A percentile compares a stretch with the other conserved stretches of the same genome.
phyloP scores from a whole-genome alignment of 2,113 vertebrate species.

The Chaetorhynchus papuensis region DNA sequence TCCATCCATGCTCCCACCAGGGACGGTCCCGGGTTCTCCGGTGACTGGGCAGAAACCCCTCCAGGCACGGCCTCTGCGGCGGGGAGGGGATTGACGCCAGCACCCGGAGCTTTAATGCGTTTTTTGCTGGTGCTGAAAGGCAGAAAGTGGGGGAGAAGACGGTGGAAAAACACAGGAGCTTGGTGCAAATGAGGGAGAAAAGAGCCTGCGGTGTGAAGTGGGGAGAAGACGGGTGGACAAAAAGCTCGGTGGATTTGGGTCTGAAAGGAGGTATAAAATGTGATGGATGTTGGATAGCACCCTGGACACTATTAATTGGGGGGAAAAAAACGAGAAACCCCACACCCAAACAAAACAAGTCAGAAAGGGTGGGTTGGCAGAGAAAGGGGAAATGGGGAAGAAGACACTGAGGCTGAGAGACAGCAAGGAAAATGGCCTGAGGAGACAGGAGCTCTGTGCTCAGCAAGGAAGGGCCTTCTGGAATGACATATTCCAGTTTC shows the following conservation, averaged over 20 bases:
- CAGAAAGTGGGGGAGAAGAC: neutral
- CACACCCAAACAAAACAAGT: neutral
- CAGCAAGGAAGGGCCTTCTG: neutral
- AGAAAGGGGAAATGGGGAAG: neutral
- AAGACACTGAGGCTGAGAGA: neutral
- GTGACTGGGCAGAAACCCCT: neutral
- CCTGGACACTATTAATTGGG: neutral
- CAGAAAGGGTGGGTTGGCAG: neutral
- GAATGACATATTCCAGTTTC: neutral
- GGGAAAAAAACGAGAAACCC: rapidly evolving
- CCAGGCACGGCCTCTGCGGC: neutral
- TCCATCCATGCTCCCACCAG: rapidly evolving
- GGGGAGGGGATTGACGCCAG: rapidly evolving
- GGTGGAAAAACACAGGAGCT: neutral
- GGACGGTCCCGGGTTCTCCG: rapidly evolving
- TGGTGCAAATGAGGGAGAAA: neutral
- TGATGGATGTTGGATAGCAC: neutral
- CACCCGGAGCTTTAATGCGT: rapidly evolving
- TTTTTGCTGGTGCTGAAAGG: neutral
- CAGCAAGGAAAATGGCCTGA: neutral
- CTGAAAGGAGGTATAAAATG: neutral
- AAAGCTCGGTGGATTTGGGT: neutral
- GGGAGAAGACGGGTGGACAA: neutral
- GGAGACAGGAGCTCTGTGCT: neutral
- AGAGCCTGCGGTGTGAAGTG: neutral